Base-by-base conservation (phyloP, 1,140 invertebrate species). In the Panonychus citri region DNA sequence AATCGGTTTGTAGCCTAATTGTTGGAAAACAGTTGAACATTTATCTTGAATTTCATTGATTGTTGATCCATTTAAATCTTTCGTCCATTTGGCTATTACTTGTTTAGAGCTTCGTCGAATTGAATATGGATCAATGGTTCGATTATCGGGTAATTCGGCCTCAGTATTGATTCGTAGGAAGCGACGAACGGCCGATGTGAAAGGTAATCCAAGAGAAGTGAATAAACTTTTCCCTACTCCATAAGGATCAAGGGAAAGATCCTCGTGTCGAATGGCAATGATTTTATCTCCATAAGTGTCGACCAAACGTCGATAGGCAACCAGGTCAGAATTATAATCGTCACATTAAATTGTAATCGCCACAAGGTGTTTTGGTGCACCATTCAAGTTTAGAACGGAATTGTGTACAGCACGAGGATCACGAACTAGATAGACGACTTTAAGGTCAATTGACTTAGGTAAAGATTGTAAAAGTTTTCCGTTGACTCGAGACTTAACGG, bases 341-440 rank as follows among this genome's bases (percentile, higher is more conserved):
- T 8, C 21, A n/a, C 43, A 46, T 46, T 24, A 46, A 7, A 46
- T 46, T 1, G 15, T 46, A n/a, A n/a, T 3, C n/a, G 21, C 15
- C 19, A 3, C 3, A 46, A 24, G 13, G 3, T 2, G n/a, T 83
- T 57, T 79, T 74, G n/a, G 77, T 81, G 66, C 85, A 90, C 81
- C 85, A 89, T 52, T 78, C 76, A 3, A 84, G 74, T 67, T 86
- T 83, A 57, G 79, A 78, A 40, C 86, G 0, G 85, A 88, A 67
- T 87, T 84, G 66, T 88, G 71, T 49, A 81, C 84, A 19, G 83
- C 85, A 43, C 85, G 73, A 12, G 85, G 86, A 71, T 89, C 86
- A 46, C 85, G 74, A 39, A 87, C 77, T 59, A 89, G 68, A 17
- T 85, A 70, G 55, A 89, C 68, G 54, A 89, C 74, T 15, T 46